Base-by-base conservation (phyloP, 2,888 invertebrate genomes). In the Leptopilina myrica region DNA sequence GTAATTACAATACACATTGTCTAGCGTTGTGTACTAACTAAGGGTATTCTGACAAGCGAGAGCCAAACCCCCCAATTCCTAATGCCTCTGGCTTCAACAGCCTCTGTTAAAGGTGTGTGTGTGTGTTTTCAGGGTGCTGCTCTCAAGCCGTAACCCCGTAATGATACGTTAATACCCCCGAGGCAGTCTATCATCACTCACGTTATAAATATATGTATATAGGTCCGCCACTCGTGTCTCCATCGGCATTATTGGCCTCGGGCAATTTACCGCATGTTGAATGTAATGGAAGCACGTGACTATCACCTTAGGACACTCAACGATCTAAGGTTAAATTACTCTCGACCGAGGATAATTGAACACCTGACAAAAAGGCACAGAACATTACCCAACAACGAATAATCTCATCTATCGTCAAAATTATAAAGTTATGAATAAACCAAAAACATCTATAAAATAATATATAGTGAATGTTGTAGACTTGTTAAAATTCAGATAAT, bases 81-180 rank as follows among this genome's bases (percentile, higher is more conserved):
- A 69, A 69, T 80, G 80, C 79, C 82, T 67, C 80, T 80, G 80
- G 67, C 81, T 77, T 78, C 64, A 53, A 49, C 64, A 56, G 49
- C 76, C 66, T 33, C 40, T 76, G 40, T 14, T 62, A 64, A 65
- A 78, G 65, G 62, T 79, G 75, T 79, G 75, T 66, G 77, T 77
- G 64, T 15, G 49, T 49, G 49, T 49, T 43, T 49, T 11, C 49
- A 53, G 56, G 73, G 73, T 62, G 73, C 62, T 62, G 73, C 62
- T 67, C 78, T 78, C 76, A 82, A 78, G 64, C 65, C 80, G 83
- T 83, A 85, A 88, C 83, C 84, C 84, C 79, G 85, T 89, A 89
- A 89, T 87, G 88, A 88, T 85, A 86, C 87, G 86, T 86, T 89
- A 88, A 89, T 89, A 89, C 87, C 87, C 88, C 87, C 82, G 79